These are phyloP conservation scores for Tridacna crocea DNA, from an alignment of 2,888 invertebrate genomes.

Conservation along the genomic window DNA sequence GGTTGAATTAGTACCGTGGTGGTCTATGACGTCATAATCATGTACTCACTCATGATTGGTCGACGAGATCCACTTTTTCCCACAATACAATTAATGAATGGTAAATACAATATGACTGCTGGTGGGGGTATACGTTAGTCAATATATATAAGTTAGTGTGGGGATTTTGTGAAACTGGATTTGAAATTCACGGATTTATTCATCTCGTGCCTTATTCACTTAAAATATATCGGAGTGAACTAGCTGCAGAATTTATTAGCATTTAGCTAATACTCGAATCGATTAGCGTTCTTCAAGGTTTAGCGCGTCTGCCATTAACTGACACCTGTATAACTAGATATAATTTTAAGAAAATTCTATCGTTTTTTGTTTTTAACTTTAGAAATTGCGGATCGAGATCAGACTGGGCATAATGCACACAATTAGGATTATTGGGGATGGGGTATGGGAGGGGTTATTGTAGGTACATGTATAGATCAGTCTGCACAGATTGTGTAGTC, in stretches of 20 bases:
- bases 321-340: too few species aligned
- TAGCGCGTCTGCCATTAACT: too few species aligned
- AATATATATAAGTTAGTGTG: background rate
- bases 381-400: too few species aligned
- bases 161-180: constrained; percentile 5
- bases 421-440: too few species aligned
- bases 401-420: too few species aligned
- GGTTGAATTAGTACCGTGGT: background rate
- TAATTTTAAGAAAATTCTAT: too few species aligned
- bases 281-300: too few species aligned
- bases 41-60: constrained; percentile 40
- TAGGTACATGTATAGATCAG: too few species aligned
- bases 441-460: too few species aligned
- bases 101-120: background rate
- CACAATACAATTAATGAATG: constrained; percentile 53
- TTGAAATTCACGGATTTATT: background rate
- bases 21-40: background rate
- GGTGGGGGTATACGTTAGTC: constrained; percentile 3
- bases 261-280: too few species aligned
- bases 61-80: constrained; percentile 31
- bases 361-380: too few species aligned
- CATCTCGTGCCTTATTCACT: background rate
- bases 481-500: too few species aligned
- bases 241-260: background rate
- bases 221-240: constrained; percentile 2